Conservation (phyloP, 2,797 vertebrate genomes). For the Corythornis leucogaster region DNA sequence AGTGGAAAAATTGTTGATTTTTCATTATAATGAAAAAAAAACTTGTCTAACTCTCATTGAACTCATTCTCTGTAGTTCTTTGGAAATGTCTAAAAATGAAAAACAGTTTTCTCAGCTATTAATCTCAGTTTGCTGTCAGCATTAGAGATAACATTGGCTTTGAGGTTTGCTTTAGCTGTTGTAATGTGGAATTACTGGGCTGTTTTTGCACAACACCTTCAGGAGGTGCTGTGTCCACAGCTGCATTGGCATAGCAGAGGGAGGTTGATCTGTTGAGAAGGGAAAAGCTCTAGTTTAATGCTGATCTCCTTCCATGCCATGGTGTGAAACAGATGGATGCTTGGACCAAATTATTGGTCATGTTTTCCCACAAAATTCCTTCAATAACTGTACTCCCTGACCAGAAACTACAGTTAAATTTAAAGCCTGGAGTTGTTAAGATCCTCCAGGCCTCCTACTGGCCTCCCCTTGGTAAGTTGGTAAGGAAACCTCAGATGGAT, state of each 20-base stretch:
- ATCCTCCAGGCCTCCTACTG: not conserved
- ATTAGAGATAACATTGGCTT: not conserved
- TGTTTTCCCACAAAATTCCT: not conserved
- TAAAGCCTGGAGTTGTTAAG: not conserved
- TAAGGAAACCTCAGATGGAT: not conserved
- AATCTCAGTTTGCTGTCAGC: not conserved
- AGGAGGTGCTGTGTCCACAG: not conserved
- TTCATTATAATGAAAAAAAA: not conserved
- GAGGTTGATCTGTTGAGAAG: not conserved
- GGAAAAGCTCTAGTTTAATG: not conserved
- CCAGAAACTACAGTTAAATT: accelerated
- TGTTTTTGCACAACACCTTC: not conserved
- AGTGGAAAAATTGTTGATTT: not conserved
- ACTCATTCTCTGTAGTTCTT: not conserved
- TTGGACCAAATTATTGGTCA: not conserved
- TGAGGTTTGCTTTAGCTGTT: not conserved
- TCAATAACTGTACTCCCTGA: not conserved
- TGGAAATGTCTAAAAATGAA: not conserved
- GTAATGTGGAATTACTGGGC: not conserved
- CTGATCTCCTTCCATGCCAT: not conserved
- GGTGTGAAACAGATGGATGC: not conserved
- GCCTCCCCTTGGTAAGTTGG: not conserved
- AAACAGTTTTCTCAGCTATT: not conserved
- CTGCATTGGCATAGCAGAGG: not conserved
- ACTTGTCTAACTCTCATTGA: not conserved